Evolutionary conservation across 64 coral and sea anemone species (phyloP), one percentile per base, ranked within the genome.

Genomic region (Pocillopora damicornis): DNA sequence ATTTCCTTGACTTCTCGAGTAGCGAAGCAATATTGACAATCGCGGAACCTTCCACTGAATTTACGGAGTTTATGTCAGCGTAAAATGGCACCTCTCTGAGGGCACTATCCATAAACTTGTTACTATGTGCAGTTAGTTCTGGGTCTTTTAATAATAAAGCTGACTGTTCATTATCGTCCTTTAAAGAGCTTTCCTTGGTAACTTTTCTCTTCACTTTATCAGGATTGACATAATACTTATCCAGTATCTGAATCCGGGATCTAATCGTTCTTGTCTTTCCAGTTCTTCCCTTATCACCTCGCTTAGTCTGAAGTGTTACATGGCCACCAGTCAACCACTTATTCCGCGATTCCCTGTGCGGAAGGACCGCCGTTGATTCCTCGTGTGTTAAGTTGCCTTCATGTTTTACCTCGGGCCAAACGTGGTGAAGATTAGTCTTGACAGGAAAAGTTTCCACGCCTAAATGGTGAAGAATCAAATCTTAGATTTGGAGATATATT

Each of bases 21-120:
- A 85, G 63, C 11, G 81, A 85, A 13, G 81, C 81, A 14, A 38
- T 65, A 16, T 72, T 56, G 3, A 85, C 38, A 85, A 85, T 85
- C 16, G 23, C 72, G 30, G 13, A 0, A 12, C 81, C 81, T 23
- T 73, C 81, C 64, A 72, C 20, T 13, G 81, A 85, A 73, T 67
- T 57, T 85, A 38, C 36, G 13, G 13, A 36, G 22, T 85, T 58
- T 59, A 15, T 72, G 10, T 85, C 22, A 11, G 22, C 11, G 72
- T 73, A 25, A 72, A 38, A 30, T 1, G 10, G 14, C 63, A 30
- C 9, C 34, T 18, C 4, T 25, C 38, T 13, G 11, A 58, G 1
- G 69, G 71, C 12, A 5, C 16, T 13, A 9, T 72, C 72, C 57
- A 1, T 16, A 16, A 73, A 85, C 25, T 38, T 38, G 11, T 58